Evolutionary conservation across 2,113 vertebrate genomes (phyloP).

Genomic region (Thunnus thynnus): DNA sequence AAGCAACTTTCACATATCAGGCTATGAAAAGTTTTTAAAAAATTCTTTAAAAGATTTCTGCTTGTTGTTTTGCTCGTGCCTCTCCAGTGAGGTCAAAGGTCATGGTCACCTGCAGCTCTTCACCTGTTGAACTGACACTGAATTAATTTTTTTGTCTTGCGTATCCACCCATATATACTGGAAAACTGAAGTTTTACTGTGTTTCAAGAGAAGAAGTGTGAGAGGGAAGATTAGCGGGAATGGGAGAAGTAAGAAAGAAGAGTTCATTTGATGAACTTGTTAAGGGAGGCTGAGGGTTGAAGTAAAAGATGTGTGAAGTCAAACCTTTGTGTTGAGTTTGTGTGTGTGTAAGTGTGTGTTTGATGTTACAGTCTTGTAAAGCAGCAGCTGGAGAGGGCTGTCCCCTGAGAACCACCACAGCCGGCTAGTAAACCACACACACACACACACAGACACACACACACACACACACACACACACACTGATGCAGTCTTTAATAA

Average conservation of each 20-base stretch:
- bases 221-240: slow-evolving; percentile 35
- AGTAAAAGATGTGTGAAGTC: slow-evolving; percentile 72
- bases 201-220: slow-evolving; percentile 15
- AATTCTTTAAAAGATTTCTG: slow-evolving; percentile 48
- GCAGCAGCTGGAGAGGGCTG: slow-evolving; percentile 81
- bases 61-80: neutral
- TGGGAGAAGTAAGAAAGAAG: slow-evolving; percentile 54
- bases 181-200: neutral
- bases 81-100: slow-evolving; percentile 36
- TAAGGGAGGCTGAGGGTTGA: slow-evolving; percentile 57
- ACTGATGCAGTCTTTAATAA: slow-evolving; percentile 77
- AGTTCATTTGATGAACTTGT: slow-evolving; percentile 76
- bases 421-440: slow-evolving; percentile 77
- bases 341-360: slow-evolving; percentile 73
- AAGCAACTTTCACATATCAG: slow-evolving; percentile 39
- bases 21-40: slow-evolving; percentile 54
- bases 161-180: neutral
- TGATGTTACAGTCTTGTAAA: slow-evolving; percentile 83
- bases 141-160: neutral
- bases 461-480: slow-evolving; percentile 45
- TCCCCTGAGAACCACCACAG: slow-evolving; percentile 76
- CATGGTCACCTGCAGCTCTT: slow-evolving; percentile 27
- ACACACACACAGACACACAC: slow-evolving; percentile 27
- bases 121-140: slow-evolving; percentile 34
- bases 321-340: slow-evolving; percentile 62